These are phyloP conservation scores for Botia kubotai DNA, from an alignment of 2,797 vertebrate species.

Conservation along the genomic window DNA sequence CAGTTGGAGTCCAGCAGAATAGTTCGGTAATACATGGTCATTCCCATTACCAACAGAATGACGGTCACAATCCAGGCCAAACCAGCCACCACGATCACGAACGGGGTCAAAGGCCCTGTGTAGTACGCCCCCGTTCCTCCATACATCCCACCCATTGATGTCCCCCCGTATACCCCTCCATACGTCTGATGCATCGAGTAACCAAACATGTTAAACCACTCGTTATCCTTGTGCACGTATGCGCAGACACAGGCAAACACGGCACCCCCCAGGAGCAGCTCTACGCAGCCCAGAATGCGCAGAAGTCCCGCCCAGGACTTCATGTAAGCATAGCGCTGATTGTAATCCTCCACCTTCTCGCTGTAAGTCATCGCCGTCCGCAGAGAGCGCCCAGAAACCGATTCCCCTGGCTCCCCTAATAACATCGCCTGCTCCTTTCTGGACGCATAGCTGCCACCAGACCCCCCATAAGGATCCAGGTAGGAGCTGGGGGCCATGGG, in stretches of 20 bases:
- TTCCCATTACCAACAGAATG: conserved; percentile 88
- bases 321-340: conserved; percentile 84
- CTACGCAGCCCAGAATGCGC: conserved; percentile 78
- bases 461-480: conserved; percentile 75
- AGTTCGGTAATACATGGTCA: conserved; percentile 92
- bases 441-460: conserved; percentile 75
- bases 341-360: conserved; percentile 79
- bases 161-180: conserved; percentile 75
- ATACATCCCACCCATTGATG: conserved; percentile 50
- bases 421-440: conserved; percentile 81
- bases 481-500: conserved; percentile 76
- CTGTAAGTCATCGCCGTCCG: conserved; percentile 77
- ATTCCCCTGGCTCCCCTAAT: conserved; percentile 75
- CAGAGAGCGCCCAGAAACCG: conserved; percentile 75
- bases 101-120: conserved; percentile 89
- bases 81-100: conserved; percentile 88
- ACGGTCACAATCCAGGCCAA: conserved; percentile 88
- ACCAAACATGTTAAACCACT: conserved; percentile 89
- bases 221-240: conserved; percentile 89
- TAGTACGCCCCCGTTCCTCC: conserved; percentile 76
- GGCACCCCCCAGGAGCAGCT: conserved; percentile 84
- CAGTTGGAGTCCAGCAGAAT: conserved; percentile 92
- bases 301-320: conserved; percentile 89
- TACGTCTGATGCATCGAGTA: conserved; percentile 75
- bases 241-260: conserved; percentile 89